Percentiles rank a stretch among this genome's conserved stretches.
Conservation (phyloP, 2,113 vertebrate genomes). For the Phyllostomus hastatus region DNA sequence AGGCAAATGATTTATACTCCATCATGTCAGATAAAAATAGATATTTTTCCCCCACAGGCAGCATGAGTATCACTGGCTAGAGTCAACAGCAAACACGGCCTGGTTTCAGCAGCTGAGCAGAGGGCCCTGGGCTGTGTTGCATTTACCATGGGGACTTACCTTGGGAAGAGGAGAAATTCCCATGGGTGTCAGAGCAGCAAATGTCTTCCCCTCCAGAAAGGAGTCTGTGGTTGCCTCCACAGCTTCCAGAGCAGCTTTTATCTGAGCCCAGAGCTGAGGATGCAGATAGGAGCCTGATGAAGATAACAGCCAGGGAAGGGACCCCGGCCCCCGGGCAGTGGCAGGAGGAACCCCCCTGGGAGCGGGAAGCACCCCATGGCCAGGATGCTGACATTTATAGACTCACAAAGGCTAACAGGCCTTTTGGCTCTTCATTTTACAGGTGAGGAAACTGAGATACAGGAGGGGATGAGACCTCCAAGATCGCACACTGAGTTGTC, state of each 20-base stretch:
- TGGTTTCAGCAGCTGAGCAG: background rate
- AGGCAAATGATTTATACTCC: background rate
- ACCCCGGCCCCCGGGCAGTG: fast-evolving
- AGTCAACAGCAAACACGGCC: background rate
- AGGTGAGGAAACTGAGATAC: background rate
- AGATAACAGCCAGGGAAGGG: background rate
- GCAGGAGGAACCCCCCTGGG: background rate
- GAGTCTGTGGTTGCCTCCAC: background rate
- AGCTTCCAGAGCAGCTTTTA: background rate
- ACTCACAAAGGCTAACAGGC: background rate
- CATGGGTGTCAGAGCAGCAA: background rate
- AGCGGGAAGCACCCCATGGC: fast-evolving
- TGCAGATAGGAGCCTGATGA: background rate
- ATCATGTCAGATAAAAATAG: constrained; percentile 8
- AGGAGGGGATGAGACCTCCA: background rate
- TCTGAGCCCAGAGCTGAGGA: background rate
- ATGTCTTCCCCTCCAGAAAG: background rate
- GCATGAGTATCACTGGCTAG: background rate
- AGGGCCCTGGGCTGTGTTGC: background rate
- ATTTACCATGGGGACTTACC: background rate
- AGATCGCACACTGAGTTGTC: fast-evolving
- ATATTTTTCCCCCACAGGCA: background rate
- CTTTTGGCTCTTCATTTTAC: background rate
- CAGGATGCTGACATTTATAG: background rate
- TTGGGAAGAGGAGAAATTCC: background rate